Evolutionary conservation across 1,140 invertebrate genomes (phyloP), one percentile per base, ranked within the genome.

Genomic region (Diabrotica undecimpunctata): DNA sequence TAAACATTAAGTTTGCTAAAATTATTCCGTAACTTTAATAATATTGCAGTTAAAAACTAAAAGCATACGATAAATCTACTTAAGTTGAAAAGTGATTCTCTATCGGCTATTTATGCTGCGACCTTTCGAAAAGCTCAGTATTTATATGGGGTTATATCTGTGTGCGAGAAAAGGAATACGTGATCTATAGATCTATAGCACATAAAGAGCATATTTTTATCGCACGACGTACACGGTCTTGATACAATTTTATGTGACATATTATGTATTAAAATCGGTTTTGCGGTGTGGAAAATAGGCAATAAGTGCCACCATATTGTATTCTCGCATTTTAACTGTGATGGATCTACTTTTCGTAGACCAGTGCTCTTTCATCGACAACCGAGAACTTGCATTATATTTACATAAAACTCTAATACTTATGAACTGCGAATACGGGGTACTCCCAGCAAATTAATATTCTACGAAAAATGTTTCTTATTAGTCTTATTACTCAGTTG

Each of bases 101-200:
- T 63, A 57, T 63, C 62, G 57, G 41, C 54, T 35, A 57, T 14
- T 56, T 35, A 54, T 51, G 25, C 25, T 41, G 54, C n/a, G 52
- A 25, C n/a, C 54, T 41, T 52, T 71, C n/a, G 41, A 46, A 46
- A 46, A 46, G 41, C 41, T 72, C 67, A 70, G 66, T 69, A 72
- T 66, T 75, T 76, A 74, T 76, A 76, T 75, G 70, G 72, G 67
- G 69, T 46, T 46, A 76, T 75, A 72, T 73, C 66, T 72, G 72
- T 72, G 68, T 66, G 71, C 66, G 25, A 74, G 72, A 71, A 72
- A 11, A 10, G 41, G n/a, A 46, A 46, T 71, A 58, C 65, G 66
- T 75, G 69, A 74, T 74, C 68, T 74, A 75, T 75, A 71, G 25
- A 25, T 25, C 25, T 74, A 71, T 71, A 71, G 72, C 66, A 75